Conservation (phyloP, 2,113 vertebrate genomes). For the Heterotilapia buettikoferi region DNA sequence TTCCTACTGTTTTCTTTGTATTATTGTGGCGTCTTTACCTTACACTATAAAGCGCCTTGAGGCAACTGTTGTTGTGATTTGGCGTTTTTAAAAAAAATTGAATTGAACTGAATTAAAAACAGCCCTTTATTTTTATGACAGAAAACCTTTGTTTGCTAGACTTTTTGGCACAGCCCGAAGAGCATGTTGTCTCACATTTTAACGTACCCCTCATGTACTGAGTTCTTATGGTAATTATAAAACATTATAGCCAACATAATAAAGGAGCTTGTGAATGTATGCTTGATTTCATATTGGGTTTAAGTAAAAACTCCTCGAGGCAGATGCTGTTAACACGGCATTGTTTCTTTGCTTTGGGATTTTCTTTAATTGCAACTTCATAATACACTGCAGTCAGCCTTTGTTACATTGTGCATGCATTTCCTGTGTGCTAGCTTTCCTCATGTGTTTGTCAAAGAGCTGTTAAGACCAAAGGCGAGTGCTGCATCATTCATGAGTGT, state of each 20-base stretch:
- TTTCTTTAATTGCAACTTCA: neutral
- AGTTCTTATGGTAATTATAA: neutral
- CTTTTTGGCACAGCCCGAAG: neutral
- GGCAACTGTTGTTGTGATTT: neutral
- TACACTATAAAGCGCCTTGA: neutral
- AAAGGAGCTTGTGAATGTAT: neutral
- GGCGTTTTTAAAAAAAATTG: neutral
- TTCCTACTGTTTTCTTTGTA: neutral
- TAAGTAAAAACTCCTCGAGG: neutral
- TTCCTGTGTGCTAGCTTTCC: neutral
- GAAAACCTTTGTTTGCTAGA: neutral
- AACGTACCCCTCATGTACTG: neutral
- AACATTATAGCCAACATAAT: neutral
- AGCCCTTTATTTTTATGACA: neutral
- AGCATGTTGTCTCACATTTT: neutral
- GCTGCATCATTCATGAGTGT: constrained; percentile 66
- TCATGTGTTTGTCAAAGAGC: constrained; percentile 33
- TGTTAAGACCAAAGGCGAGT: constrained; percentile 9
- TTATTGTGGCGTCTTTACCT: neutral
- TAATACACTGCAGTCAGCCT: neutral
- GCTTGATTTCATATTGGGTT: neutral
- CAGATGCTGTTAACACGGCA: neutral
- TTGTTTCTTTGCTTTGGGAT: neutral
- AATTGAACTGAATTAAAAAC: neutral
- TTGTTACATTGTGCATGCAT: neutral